Percentiles rank a stretch among this genome's conserved stretches.
Conservation (phyloP, 2,113 vertebrate species). For the Paralichthys olivaceus region DNA sequence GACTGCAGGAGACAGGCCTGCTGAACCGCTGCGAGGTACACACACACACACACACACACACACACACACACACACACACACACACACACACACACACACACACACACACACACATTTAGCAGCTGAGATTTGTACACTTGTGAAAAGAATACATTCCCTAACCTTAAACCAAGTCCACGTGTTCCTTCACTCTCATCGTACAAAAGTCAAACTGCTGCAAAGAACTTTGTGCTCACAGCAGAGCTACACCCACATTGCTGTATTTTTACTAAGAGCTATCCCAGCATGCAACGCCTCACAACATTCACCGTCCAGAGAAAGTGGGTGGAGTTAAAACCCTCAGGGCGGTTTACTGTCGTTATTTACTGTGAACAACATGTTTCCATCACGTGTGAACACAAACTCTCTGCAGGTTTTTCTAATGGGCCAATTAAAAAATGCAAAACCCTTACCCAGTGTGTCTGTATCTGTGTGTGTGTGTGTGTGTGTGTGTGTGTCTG, state of each 20-base stretch:
- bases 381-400: too few relatives aligned
- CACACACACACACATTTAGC: not conserved
- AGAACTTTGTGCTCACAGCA: not conserved
- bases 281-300: constrained; percentile 12
- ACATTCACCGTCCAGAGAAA: not conserved
- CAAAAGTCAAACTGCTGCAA: not conserved
- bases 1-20: constrained; percentile 76
- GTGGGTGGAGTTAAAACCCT: not conserved
- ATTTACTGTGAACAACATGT: not conserved
- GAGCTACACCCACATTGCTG: not conserved
- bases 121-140: too few relatives aligned
- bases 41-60: not conserved
- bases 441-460: not conserved
- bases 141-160: not conserved
- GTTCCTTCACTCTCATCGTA: not conserved
- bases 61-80: constrained; percentile 1
- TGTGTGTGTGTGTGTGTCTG: not conserved
- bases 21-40: constrained; percentile 74
- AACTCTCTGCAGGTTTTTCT: not conserved
- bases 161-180: not conserved
- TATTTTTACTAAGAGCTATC: not conserved
- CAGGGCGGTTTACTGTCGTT: not conserved
- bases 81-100: constrained; percentile 12
- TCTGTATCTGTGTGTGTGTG: constrained; percentile 1
- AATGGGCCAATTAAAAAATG: constrained; percentile 6